Conservation (phyloP, 2,888 invertebrate genomes). For the Emmelina monodactyla region DNA sequence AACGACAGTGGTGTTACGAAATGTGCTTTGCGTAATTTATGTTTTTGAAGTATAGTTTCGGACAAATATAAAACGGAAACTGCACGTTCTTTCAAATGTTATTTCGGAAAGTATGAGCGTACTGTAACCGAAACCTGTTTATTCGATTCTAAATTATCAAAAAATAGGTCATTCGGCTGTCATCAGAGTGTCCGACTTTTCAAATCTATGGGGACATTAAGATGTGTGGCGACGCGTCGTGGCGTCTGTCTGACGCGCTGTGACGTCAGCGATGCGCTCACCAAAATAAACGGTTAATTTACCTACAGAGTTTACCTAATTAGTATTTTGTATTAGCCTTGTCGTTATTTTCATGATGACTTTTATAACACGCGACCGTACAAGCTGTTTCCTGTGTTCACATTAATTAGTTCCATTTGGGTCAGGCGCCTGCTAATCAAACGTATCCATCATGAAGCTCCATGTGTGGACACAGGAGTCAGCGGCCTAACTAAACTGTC, state of each 20-base stretch:
- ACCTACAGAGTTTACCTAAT: background rate
- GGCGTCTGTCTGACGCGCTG: background rate
- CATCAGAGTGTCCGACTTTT: background rate
- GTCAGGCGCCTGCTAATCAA: background rate
- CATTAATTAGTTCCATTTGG: background rate
- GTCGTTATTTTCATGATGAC: background rate
- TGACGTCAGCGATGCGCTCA: background rate
- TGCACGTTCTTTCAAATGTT: too few relatives aligned
- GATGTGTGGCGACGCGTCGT: background rate
- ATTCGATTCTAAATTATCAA: background rate
- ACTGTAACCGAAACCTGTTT: background rate
- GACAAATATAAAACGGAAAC: too few relatives aligned
- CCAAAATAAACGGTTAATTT: background rate
- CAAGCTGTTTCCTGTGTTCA: slow-evolving; percentile 13
- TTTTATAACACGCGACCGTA: slow-evolving; percentile 1
- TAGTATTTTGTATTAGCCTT: too few relatives aligned
- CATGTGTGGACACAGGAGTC: slow-evolving; percentile 23
- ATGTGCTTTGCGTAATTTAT: too few relatives aligned
- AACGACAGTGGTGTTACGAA: too few relatives aligned
- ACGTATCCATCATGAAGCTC: background rate
- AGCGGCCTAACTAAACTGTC: slow-evolving; percentile 14
- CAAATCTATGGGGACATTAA: background rate
- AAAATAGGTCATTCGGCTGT: background rate
- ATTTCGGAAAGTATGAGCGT: background rate
- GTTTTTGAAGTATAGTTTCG: too few relatives aligned